These are phyloP conservation scores for Tragulus kanchil DNA, from an alignment of 2,113 vertebrate genomes.

Conservation along the genomic window DNA sequence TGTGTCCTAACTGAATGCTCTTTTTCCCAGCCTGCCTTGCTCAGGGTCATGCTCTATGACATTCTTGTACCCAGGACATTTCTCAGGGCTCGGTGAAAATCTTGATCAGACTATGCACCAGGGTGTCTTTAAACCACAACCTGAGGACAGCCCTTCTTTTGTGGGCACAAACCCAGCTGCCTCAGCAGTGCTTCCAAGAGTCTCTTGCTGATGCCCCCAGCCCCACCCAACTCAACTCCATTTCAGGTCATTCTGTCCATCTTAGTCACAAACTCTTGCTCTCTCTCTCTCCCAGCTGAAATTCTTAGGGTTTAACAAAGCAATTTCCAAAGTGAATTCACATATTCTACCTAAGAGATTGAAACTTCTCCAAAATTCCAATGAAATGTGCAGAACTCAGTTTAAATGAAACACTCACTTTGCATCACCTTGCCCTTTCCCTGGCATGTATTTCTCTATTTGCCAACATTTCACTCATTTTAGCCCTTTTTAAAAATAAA, in stretches of 20 bases:
- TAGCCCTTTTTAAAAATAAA: not conserved
- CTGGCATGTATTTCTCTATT: not conserved
- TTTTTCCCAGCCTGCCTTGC: not conserved
- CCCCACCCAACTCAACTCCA: fast-evolving
- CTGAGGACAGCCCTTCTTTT: not conserved
- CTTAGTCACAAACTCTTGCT: not conserved
- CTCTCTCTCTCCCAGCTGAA: not conserved
- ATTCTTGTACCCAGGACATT: not conserved
- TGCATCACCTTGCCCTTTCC: not conserved
- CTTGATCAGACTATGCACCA: not conserved
- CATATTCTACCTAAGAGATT: not conserved
- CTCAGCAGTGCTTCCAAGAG: not conserved
- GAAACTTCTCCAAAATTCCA: not conserved
- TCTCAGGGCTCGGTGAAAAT: not conserved
- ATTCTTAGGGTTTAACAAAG: not conserved
- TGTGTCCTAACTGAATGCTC: not conserved
- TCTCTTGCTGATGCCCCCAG: not conserved
- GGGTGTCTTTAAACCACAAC: not conserved
- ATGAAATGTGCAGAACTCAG: not conserved
- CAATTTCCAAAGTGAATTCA: not conserved
- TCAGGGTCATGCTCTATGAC: not conserved
- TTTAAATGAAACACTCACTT: not conserved
- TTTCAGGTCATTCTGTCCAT: no score
- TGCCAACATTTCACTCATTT: not conserved
- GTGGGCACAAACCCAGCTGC: not conserved